These are phyloP conservation scores for Bothrops jararaca DNA, from an alignment of 2,113 vertebrate species.

Conservation along the genomic window DNA sequence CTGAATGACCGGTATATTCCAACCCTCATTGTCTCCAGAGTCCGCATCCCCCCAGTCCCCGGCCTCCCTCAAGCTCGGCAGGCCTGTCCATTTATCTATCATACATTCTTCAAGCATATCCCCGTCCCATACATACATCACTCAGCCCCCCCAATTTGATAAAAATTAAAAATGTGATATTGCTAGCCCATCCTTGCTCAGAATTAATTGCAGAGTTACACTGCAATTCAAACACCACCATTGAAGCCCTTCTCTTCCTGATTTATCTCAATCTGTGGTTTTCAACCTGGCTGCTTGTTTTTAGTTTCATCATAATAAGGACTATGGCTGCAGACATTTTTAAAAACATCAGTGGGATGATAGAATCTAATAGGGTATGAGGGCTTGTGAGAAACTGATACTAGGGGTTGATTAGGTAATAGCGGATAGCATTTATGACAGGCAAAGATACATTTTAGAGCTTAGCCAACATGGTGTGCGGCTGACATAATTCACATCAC, in stretches of 20 bases:
- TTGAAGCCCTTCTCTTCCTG: neutral
- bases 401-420: neutral
- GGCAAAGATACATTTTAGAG: neutral
- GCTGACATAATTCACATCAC: conserved; percentile 15
- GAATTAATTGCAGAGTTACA: neutral
- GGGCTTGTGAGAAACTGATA: neutral
- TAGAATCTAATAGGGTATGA: neutral
- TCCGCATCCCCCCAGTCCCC: too few relatives aligned
- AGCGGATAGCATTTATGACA: neutral
- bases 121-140: too few relatives aligned
- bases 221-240: neutral
- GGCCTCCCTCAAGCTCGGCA: too few relatives aligned
- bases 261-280: neutral
- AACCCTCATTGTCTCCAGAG: too few relatives aligned
- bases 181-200: neutral
- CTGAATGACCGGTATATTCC: too few relatives aligned
- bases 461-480: conserved; percentile 24
- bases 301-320: neutral
- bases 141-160: too few relatives aligned
- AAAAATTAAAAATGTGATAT: neutral
- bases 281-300: neutral
- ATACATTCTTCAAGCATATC: too few relatives aligned
- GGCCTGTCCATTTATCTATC: too few relatives aligned
- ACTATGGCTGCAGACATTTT: neutral
- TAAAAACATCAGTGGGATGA: neutral